Evolutionary conservation across 2,113 vertebrate genomes (phyloP), one percentile per base, ranked within the genome.

Genomic region (Plotosus lineatus): DNA sequence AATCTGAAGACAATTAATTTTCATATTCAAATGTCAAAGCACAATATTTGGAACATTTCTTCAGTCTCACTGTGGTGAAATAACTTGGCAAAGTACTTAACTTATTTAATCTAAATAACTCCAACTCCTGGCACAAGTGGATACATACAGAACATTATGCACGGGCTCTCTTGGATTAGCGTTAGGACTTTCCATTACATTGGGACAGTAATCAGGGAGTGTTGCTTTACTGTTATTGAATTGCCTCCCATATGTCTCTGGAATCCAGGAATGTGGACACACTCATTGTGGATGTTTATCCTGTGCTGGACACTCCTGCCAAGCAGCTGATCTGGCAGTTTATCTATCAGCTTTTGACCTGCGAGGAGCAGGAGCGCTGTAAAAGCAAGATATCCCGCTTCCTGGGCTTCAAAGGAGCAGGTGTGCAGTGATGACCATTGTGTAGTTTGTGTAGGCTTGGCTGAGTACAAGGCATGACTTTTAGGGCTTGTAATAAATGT

Each of bases 291-390:
- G 86, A 87, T 66, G 81, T 96, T 82, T 99, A 96, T 89, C 96
- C 96, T 0, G 95, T 98, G 89, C 92, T 99, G 90, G 97, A 99
- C 91, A 98, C 98, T 2, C 97, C 98, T 0, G 96, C 96, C 93
- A 99, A 98, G 89, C 98, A 99, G 91, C 92, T 98, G 84, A 95
- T 99, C 74, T 99, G 98, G 98, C 97, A 98, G 91, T 99, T 99
- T 89, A 91, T 99, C 88, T 98, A 98, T 92, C 98, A 99, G 92
- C 92, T 99, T 88, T 90, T 99, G 92, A 99, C 95, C 0, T 98
- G 98, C 0, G 97, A 99, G 83, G 98, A 99, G 87, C 98, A 99
- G 87, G 97, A 98, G 42, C 96, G 96, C 79, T 99, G 97, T 88
- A 97, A 96, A 90, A 94, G 92, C 94, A 99, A 99, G 91, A 97